Evolutionary conservation across 2,113 vertebrate genomes (phyloP), one percentile per base, ranked within the genome.

Genomic region (Choloepus hoffmanni): DNA sequence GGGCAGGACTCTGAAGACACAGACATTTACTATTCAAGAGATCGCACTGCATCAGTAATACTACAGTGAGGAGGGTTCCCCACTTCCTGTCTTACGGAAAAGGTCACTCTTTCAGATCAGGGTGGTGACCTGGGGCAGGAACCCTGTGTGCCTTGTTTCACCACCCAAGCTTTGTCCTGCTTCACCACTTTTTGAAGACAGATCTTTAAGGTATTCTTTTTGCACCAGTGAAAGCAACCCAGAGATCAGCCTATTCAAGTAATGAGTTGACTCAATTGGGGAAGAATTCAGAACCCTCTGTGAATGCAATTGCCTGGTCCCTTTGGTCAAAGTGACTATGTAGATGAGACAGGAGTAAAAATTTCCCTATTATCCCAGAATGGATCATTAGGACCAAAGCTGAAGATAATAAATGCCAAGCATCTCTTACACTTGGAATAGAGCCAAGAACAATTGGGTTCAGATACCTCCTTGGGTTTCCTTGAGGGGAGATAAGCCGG

Each of bases 61-160:
- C 15, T 16, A 0, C 48, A 0, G 0, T 26, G 16, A 7, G 23
- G 23, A 24, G 14, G 30, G 24, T 13, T 78, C 60, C 53, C 28
- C 7, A 10, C 0, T 14, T 55, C 60, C 28, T 26, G 1, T 13
- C 62, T 68, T 12, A 28, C 5, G 67, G 30, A 40, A 45, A 33
- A 21, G 70, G 30, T 26, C 26, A 62, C 43, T 50, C 21, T 89
- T 3, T 74, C 2, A 7, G 21, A 30, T 7, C 40, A 68, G 48
- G 40, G 40, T 5, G 16, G 55, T 36, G 9, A 28, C 55, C 48
- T n/a, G 33, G 16, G 7, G 28, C 48, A 63, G 50, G 65, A 84
- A 2, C 24, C 26, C 15, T 2, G 0, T 10, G 67, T 60, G 19
- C 55, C 40, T 94, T 43, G 48, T 40, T 81, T 24, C 45, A 26